Conservation (phyloP, 2,797 vertebrate genomes). For the Urocyon cinereoargenteus region DNA sequence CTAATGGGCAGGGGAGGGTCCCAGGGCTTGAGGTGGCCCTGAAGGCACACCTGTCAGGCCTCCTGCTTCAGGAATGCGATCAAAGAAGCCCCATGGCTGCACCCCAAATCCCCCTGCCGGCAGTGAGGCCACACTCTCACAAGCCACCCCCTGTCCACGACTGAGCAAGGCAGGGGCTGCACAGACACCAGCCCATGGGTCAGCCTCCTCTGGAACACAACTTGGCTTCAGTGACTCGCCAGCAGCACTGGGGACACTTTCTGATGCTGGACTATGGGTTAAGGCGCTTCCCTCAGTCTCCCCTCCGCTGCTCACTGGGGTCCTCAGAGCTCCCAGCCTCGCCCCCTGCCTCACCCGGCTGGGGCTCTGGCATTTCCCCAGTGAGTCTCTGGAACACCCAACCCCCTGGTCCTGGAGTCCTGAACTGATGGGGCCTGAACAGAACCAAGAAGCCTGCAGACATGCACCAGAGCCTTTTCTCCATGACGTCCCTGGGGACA, state of each 20-base stretch:
- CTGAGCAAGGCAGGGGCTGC: not conserved
- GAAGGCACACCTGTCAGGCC: not conserved
- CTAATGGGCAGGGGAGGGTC: not conserved
- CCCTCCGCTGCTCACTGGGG: not conserved
- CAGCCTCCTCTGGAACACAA: not conserved
- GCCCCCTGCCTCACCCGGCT: not conserved
- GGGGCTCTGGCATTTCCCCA: no score
- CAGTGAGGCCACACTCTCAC: not conserved
- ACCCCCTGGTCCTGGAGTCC: not conserved
- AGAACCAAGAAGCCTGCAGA: not conserved
- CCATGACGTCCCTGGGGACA: not conserved
- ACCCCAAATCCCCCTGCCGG: not conserved
- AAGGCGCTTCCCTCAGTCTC: not conserved
- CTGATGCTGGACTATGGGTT: no score
- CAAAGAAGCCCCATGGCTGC: not conserved
- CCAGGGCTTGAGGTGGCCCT: not conserved
- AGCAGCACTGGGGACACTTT: not conserved
- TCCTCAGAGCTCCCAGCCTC: not conserved
- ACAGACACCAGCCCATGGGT: not conserved
- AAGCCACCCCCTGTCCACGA: not conserved
- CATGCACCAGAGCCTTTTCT: not conserved
- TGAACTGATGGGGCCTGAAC: rapidly evolving
- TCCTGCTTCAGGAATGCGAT: rapidly evolving
- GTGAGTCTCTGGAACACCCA: not conserved
- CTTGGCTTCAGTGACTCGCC: not conserved